Conservation (phyloP, 2,888 invertebrate species). For the Notodonta dromedarius region DNA sequence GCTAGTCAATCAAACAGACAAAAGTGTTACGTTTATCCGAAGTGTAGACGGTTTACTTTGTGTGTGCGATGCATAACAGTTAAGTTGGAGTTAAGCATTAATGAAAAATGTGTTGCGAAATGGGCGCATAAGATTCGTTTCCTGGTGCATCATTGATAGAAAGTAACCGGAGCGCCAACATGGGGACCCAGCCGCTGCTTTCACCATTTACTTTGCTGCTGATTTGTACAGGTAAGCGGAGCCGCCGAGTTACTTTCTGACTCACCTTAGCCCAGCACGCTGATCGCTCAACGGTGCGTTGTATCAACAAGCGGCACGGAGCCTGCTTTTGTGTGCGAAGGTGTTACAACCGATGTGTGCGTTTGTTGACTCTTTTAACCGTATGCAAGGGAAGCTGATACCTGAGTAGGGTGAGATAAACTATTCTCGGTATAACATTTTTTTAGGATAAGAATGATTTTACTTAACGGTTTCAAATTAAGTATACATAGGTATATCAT, state of each 20-base stretch:
- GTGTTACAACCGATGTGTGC: slow-evolving; percentile 41
- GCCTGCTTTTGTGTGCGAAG: slow-evolving; percentile 30
- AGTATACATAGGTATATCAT: too few relatives aligned
- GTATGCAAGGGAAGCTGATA: slow-evolving; percentile 41
- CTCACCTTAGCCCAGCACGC: slow-evolving; percentile 59
- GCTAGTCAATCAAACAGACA: slow-evolving; percentile 37
- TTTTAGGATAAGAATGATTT: background rate
- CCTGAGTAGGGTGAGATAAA: slow-evolving; percentile 31
- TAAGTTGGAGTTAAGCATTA: slow-evolving; percentile 65
- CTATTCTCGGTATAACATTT: slow-evolving; percentile 13
- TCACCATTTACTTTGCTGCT: slow-evolving; percentile 76
- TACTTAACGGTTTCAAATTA: background rate
- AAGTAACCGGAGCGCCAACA: slow-evolving; percentile 67
- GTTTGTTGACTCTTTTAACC: slow-evolving; percentile 46
- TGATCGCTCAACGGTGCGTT: slow-evolving; percentile 46
- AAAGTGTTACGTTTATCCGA: slow-evolving; percentile 45
- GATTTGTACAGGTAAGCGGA: slow-evolving; percentile 80
- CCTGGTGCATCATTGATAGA: slow-evolving; percentile 62
- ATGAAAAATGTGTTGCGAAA: slow-evolving; percentile 61
- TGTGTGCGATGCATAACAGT: slow-evolving; percentile 57
- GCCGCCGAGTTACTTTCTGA: slow-evolving; percentile 71
- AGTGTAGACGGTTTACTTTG: slow-evolving; percentile 52
- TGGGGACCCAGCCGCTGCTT: slow-evolving; percentile 75
- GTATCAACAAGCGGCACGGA: slow-evolving; percentile 49
- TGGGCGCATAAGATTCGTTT: slow-evolving; percentile 71